Evolutionary conservation across 2,113 vertebrate species (phyloP).

Genomic region (Xenopus laevis): DNA sequence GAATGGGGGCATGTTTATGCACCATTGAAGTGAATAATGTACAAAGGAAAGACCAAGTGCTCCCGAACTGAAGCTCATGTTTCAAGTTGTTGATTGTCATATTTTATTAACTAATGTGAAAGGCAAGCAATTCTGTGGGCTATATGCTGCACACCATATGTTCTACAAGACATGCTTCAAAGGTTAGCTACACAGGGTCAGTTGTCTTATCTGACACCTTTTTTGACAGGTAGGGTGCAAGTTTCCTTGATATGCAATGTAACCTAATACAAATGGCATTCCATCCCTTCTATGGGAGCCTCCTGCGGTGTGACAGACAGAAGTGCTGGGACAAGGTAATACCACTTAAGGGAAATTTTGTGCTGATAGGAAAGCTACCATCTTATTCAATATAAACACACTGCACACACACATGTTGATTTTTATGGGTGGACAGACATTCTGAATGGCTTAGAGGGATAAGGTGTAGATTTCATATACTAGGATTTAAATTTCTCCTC

Average conservation of each 20-base stretch:
- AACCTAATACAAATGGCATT: slow-evolving; percentile 15
- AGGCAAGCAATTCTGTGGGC: not conserved
- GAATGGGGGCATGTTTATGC: no score
- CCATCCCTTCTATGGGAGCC: not conserved
- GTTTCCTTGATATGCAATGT: slow-evolving; percentile 17
- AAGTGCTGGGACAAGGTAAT: not conserved
- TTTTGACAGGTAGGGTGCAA: slow-evolving; percentile 28
- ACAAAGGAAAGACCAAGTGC: no score
- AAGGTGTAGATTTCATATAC: no score
- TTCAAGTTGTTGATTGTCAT: no score
- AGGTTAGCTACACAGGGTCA: slow-evolving; percentile 22
- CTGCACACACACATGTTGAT: no score
- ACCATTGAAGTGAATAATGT: no score
- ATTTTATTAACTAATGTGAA: not conserved
- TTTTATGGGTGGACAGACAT: no score
- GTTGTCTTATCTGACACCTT: slow-evolving; percentile 26
- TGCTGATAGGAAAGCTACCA: not conserved
- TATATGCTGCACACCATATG: slow-evolving; percentile 9
- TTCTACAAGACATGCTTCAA: slow-evolving; percentile 20
- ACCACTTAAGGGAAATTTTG: not conserved
- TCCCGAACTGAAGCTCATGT: no score
- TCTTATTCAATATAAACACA: not conserved
- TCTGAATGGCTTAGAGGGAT: no score
- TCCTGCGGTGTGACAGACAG: slow-evolving; percentile 11
- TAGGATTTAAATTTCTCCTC: no score